Evolutionary conservation across 2,113 vertebrate genomes (phyloP).

Genomic region (Nothoprocta pentlandii): DNA sequence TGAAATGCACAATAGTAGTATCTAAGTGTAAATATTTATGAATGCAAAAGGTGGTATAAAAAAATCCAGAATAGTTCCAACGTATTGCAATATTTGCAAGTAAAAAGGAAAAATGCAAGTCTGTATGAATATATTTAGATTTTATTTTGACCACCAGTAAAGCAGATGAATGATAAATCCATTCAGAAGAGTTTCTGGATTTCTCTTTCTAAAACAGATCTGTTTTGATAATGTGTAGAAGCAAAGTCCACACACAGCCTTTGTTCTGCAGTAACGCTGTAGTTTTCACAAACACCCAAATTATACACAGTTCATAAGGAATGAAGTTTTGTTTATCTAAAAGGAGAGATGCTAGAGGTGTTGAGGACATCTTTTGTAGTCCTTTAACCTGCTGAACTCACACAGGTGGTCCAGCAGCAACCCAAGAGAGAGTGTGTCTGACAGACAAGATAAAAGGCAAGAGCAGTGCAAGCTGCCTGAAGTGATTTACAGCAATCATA

Average conservation of each 20-base stretch:
- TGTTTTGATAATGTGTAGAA: background rate
- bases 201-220: background rate
- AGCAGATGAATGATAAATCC: background rate
- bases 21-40: conserved; percentile 8
- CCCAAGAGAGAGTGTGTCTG: background rate
- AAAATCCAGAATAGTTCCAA: background rate
- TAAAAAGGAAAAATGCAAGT: conserved; percentile 4
- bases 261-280: background rate
- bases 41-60: background rate
- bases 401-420: background rate
- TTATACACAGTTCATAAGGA: background rate
- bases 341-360: background rate
- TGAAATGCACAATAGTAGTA: background rate
- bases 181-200: background rate
- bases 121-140: background rate
- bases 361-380: background rate
- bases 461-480: background rate
- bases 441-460: background rate
- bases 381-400: background rate
- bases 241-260: background rate
- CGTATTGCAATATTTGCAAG: background rate
- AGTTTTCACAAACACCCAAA: background rate
- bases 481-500: background rate
- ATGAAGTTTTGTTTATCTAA: background rate
- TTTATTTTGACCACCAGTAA: background rate